Conservation (phyloP, 53 echinoderm and acorn worm genomes). For the Astropecten irregularis region DNA sequence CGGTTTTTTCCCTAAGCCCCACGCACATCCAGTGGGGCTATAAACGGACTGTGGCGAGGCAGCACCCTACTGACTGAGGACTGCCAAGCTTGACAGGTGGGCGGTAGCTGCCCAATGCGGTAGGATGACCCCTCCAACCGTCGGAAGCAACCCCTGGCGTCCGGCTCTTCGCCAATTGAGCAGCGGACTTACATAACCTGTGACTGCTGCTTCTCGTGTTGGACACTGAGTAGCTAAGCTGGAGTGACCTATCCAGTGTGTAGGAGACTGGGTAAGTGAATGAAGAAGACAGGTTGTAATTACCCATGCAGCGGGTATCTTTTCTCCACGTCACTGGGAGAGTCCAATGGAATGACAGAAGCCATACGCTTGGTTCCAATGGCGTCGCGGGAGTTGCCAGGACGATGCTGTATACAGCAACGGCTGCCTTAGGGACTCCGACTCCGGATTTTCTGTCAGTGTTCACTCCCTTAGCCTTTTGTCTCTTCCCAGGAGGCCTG, state of each 20-base stretch:
- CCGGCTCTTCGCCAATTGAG: slow-evolving; percentile 52
- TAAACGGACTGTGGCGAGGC: slow-evolving; percentile 1
- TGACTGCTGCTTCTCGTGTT: slow-evolving; percentile 39
- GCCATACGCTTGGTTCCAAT: not conserved
- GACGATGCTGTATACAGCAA: not conserved
- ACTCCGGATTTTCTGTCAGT: slow-evolving; percentile 4
- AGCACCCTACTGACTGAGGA: slow-evolving; percentile 6
- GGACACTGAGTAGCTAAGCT: slow-evolving; percentile 40
- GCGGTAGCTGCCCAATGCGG: slow-evolving; percentile 45
- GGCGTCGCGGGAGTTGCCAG: slow-evolving; percentile 55
- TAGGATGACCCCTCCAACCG: slow-evolving; percentile 61
- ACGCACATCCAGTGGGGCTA: slow-evolving; percentile 5
- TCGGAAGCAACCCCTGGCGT: too few relatives aligned
- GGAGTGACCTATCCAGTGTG: slow-evolving; percentile 57
- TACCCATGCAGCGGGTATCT: slow-evolving; percentile 35
- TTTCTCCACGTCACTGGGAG: slow-evolving; percentile 2
- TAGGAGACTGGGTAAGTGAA: slow-evolving; percentile 8
- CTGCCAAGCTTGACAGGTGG: not conserved
- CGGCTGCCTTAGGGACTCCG: too few relatives aligned
- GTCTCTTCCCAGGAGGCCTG: not conserved
- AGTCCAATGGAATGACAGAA: slow-evolving; percentile 26
- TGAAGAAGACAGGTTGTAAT: too few relatives aligned
- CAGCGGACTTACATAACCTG: slow-evolving; percentile 63
- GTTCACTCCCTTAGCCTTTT: slow-evolving; percentile 22
- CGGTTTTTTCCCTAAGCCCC: not conserved